Evolutionary conservation across 1,140 invertebrate genomes (phyloP).

Genomic region (Bradysia coprophila): DNA sequence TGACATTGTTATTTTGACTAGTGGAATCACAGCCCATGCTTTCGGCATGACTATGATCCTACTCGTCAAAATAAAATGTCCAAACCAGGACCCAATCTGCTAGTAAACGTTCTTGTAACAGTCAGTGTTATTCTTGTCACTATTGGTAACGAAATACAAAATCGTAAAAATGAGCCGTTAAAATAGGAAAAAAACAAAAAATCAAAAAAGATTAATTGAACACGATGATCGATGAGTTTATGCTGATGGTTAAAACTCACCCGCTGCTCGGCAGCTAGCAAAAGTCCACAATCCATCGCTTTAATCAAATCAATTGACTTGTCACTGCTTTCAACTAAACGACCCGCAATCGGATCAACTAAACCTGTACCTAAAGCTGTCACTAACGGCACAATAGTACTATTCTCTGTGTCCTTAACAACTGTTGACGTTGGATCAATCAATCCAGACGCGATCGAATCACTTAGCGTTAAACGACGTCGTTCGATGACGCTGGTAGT

Average conservation of each 20-base stretch:
- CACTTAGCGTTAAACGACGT: slow-evolving; percentile 46
- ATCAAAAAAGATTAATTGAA: neutral
- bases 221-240: neutral
- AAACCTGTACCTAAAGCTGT: slow-evolving; percentile 59
- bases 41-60: too few relatives aligned
- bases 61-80: too few relatives aligned
- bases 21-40: too few relatives aligned
- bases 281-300: slow-evolving; percentile 69
- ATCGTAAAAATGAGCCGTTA: too few relatives aligned
- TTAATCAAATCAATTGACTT: slow-evolving; percentile 63
- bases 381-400: slow-evolving; percentile 52
- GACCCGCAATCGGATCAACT: slow-evolving; percentile 54
- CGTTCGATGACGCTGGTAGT: slow-evolving; percentile 41
- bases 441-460: slow-evolving; percentile 56
- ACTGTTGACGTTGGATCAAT: slow-evolving; percentile 71
- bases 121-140: too few relatives aligned
- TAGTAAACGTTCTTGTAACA: too few relatives aligned
- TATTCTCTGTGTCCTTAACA: slow-evolving; percentile 58
- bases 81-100: too few relatives aligned
- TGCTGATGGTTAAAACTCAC: slow-evolving; percentile 52
- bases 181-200: too few relatives aligned
- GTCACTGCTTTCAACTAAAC: slow-evolving; percentile 42
- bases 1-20: too few relatives aligned
- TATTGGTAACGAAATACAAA: too few relatives aligned
- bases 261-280: slow-evolving; percentile 77